Evolutionary conservation across 2,113 vertebrate genomes (phyloP).

Genomic region (Struthio camelus): DNA sequence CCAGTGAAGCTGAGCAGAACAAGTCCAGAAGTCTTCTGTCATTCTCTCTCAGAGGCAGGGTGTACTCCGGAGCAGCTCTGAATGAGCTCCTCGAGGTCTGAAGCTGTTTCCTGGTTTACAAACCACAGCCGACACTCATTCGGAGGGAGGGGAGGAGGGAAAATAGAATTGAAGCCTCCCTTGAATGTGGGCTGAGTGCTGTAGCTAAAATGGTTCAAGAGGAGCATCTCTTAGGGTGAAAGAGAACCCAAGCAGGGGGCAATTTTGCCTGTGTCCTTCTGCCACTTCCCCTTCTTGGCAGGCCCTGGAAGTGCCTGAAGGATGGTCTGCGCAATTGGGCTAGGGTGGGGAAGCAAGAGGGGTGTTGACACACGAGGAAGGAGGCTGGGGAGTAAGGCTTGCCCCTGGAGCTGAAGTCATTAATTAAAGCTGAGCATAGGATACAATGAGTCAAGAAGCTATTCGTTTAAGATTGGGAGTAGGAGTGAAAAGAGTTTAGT

Average conservation of each 20-base stretch:
- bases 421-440: neutral
- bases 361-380: neutral
- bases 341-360: neutral
- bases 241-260: neutral
- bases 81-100: neutral
- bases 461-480: neutral
- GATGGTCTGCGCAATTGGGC: neutral
- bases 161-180: neutral
- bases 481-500: slow-evolving; percentile 7
- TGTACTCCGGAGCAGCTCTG: neutral
- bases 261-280: neutral
- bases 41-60: neutral
- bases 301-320: neutral
- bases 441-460: neutral
- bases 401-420: neutral
- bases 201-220: neutral
- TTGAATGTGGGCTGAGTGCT: neutral
- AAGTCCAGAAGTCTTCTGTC: neutral
- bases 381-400: neutral
- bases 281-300: neutral
- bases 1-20: neutral
- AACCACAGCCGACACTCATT: neutral
- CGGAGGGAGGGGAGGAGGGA: neutral
- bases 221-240: neutral
- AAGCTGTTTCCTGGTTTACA: neutral